A percentile compares a stretch with the other conserved stretches of the same genome.
Evolutionary conservation across 2,888 invertebrate genomes (phyloP).

Genomic region (Sipha maydis): DNA sequence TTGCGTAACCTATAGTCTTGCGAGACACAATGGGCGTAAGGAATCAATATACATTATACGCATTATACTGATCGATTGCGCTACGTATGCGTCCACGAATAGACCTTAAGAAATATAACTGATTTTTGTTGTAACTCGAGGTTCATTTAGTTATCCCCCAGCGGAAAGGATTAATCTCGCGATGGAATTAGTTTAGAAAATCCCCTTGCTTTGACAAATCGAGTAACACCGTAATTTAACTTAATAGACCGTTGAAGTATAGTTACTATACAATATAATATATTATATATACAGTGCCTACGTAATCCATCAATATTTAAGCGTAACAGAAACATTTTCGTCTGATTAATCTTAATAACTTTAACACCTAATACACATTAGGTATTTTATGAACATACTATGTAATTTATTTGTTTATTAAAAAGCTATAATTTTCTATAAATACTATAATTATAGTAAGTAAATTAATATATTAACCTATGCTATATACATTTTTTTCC

Average conservation of each 20-base stretch:
- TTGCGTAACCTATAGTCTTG: slow-evolving; percentile 17
- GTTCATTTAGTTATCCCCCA: neutral
- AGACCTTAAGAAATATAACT: neutral
- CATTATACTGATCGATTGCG: neutral
- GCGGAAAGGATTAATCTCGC: slow-evolving; percentile 28
- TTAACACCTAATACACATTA: neutral
- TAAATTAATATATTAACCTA: neutral
- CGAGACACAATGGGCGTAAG: neutral
- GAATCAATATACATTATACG: slow-evolving; percentile 22
- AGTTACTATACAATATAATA: too few species aligned
- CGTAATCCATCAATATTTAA: neutral
- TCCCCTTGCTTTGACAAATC: slow-evolving; percentile 13
- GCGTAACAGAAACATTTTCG: neutral
- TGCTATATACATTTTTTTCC: neutral
- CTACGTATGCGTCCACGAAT: neutral
- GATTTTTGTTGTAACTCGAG: neutral
- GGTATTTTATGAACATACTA: neutral
- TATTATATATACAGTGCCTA: neutral
- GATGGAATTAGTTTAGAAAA: neutral
- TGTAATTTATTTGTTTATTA: neutral
- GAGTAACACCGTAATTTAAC: neutral
- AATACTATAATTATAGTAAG: neutral
- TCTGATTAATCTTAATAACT: neutral
- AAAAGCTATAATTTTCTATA: neutral
- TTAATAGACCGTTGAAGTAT: neutral